Conservation (phyloP, 2,113 vertebrate species). For the Coptodon rendalli region DNA sequence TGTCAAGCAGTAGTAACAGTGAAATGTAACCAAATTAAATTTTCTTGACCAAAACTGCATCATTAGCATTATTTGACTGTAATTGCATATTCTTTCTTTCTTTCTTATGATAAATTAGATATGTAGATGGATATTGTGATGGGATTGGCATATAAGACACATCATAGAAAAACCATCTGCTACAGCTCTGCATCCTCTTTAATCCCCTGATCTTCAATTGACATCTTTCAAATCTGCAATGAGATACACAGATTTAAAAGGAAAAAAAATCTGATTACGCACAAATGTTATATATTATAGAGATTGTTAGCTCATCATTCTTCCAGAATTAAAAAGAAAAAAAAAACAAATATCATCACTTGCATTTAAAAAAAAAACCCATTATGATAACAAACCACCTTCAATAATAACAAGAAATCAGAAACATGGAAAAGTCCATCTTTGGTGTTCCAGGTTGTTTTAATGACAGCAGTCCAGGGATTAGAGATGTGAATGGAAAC, state of each 20-base stretch:
- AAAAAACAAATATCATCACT: not conserved
- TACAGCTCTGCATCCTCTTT: slow-evolving; percentile 17
- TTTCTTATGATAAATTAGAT: not conserved
- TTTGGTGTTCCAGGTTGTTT: not conserved
- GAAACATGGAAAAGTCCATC: not conserved
- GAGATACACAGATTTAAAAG: slow-evolving; percentile 6
- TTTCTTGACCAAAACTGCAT: slow-evolving; percentile 11
- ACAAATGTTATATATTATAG: not conserved
- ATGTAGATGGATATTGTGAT: slow-evolving; percentile 8
- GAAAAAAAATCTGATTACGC: not conserved
- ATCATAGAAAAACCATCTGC: slow-evolving; percentile 54
- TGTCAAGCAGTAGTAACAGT: not conserved
- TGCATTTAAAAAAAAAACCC: not conserved
- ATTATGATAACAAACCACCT: not conserved
- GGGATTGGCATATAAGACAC: slow-evolving; percentile 40
- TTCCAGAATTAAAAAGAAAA: not conserved
- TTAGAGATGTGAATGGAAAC: slow-evolving; percentile 8
- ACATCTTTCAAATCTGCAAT: slow-evolving; percentile 30
- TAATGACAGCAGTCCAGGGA: not conserved
- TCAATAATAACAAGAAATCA: not conserved
- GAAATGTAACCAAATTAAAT: not conserved
- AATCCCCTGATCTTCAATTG: slow-evolving; percentile 43
- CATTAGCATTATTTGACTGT: not conserved
- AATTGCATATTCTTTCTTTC: not conserved
- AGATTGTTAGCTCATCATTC: not conserved